Percentiles rank a stretch among this genome's conserved stretches.
Conservation (phyloP, 2,113 vertebrate species). For the Peromyscus californicus region DNA sequence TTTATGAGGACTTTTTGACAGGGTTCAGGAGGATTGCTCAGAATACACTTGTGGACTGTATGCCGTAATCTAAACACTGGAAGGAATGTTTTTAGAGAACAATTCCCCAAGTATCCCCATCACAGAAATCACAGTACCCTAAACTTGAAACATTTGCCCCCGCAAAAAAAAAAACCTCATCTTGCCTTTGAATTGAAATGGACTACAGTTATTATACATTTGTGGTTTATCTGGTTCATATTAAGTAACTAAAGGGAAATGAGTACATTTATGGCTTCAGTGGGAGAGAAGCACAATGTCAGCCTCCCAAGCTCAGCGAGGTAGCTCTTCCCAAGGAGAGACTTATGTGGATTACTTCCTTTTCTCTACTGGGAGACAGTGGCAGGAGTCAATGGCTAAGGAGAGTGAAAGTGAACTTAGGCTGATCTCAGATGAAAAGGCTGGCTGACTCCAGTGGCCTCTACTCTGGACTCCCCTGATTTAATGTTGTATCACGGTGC, state of each 20-base stretch:
- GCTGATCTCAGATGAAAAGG: conserved; percentile 27
- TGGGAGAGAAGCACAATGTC: conserved; percentile 61
- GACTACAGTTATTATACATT: conserved; percentile 70
- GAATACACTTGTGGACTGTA: conserved; percentile 54
- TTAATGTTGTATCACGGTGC: not conserved
- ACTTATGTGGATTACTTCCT: conserved; percentile 61
- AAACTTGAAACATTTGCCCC: conserved; percentile 51
- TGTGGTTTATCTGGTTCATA: conserved; percentile 78
- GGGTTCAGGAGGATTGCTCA: conserved; percentile 63
- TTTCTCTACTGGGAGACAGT: conserved; percentile 48
- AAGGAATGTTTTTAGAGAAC: conserved; percentile 63
- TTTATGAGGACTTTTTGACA: conserved; percentile 79
- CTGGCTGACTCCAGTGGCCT: not conserved
- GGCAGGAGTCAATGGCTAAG: conserved; percentile 45
- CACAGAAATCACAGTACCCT: conserved; percentile 61
- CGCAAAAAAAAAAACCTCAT: conserved; percentile 61
- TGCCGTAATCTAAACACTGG: conserved; percentile 70
- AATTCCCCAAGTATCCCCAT: conserved; percentile 32
- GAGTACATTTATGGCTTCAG: conserved; percentile 55
- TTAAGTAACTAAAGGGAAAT: conserved; percentile 72
- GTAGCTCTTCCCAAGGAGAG: conserved; percentile 45
- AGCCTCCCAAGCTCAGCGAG: conserved; percentile 38
- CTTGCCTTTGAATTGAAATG: conserved; percentile 73
- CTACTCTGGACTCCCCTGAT: not conserved
- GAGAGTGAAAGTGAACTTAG: not conserved